Percentiles rank a stretch among this genome's conserved stretches.
Conservation (phyloP, 2,888 invertebrate species). For the Ethmia dodecea region DNA sequence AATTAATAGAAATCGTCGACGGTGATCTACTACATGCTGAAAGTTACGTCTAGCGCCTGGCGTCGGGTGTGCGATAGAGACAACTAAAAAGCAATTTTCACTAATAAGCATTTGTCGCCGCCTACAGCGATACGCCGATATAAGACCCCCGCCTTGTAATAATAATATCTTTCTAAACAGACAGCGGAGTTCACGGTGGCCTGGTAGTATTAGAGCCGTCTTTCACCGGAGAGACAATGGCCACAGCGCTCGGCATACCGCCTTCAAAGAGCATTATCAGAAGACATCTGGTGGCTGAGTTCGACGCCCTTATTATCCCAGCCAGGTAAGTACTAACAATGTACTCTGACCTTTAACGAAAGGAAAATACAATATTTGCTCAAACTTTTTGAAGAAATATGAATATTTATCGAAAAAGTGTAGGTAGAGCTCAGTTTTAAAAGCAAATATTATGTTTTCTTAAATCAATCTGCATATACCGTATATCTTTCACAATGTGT, state of each 20-base stretch:
- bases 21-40: too few species aligned
- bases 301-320: conserved; percentile 93
- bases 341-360: conserved; percentile 3
- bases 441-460: conserved; percentile 37
- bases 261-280: conserved; percentile 95
- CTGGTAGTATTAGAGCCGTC: conserved; percentile 95
- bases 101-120: too few species aligned
- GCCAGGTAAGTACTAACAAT: conserved; percentile 83
- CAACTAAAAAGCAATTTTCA: too few species aligned
- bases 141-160: too few species aligned
- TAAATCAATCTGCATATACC: too few species aligned
- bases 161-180: conserved; percentile 71
- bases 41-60: too few species aligned
- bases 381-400: conserved; percentile 1
- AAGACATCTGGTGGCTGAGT: conserved; percentile 92
- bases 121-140: too few species aligned
- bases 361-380: conserved; percentile 42
- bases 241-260: conserved; percentile 93
- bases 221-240: conserved; percentile 96
- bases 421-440: too few species aligned
- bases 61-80: too few species aligned
- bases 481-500: too few species aligned
- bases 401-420: too few species aligned
- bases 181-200: conserved; percentile 97
- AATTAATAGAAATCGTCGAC: too few species aligned